Evolutionary conservation across 2,888 invertebrate species (phyloP).

Genomic region (Sepiola atlantica): DNA sequence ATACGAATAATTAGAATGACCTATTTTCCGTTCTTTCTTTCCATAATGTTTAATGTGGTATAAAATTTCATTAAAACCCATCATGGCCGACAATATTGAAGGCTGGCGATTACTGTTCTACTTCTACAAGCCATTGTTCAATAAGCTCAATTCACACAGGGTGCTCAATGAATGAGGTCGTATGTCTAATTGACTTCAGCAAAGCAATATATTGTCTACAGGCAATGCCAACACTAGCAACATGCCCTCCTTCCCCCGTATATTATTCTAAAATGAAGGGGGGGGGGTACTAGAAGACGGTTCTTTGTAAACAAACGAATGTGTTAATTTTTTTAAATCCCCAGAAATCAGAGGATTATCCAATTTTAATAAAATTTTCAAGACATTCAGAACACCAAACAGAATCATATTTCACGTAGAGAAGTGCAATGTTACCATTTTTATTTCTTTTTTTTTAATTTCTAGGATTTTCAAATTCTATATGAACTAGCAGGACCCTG

Average conservation of each 20-base stretch:
- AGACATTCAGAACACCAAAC: background rate
- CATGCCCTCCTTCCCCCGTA: background rate
- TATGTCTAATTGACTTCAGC: background rate
- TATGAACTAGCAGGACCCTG: no score
- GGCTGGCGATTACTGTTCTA: background rate
- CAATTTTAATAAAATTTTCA: background rate
- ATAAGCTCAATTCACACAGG: background rate
- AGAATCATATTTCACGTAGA: no score
- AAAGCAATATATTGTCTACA: background rate
- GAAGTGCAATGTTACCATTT: no score
- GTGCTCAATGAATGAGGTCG: background rate
- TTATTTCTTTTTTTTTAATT: no score
- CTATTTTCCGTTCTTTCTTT: background rate
- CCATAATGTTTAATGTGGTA: background rate
- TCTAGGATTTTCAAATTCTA: no score
- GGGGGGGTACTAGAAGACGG: background rate
- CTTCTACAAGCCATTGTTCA: background rate
- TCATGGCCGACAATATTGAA: background rate
- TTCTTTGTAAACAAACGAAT: background rate
- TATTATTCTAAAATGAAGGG: background rate
- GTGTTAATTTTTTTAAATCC: background rate
- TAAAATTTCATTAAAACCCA: background rate
- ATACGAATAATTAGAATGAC: background rate
- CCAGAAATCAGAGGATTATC: background rate
- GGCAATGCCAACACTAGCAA: background rate